These are phyloP conservation scores for Lagorchestes hirsutus DNA, from an alignment of 2,797 vertebrate genomes.

Conservation along the genomic window DNA sequence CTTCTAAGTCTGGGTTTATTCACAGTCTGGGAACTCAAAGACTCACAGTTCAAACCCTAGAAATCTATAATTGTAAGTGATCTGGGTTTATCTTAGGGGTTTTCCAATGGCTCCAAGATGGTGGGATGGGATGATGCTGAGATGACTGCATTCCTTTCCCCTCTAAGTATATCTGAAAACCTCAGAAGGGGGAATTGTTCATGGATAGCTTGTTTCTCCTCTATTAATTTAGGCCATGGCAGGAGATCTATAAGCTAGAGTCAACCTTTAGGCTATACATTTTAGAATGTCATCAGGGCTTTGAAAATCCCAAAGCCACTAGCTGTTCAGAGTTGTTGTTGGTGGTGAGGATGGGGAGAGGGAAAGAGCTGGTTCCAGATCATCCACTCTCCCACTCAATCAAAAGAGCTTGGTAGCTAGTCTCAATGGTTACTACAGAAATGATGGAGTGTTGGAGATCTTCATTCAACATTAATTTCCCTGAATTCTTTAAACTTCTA, in stretches of 20 bases:
- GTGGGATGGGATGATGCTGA: no score
- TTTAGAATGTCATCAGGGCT: not conserved
- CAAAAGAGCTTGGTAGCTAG: not conserved
- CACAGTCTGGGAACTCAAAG: not conserved
- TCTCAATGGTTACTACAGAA: rapidly evolving
- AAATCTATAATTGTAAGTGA: no score
- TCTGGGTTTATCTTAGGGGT: not conserved
- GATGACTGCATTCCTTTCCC: no score
- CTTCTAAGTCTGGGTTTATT: not conserved
- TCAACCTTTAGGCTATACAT: not conserved
- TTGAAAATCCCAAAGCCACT: not conserved
- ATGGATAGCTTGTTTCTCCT: not conserved
- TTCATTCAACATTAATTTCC: no score
- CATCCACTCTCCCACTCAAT: not conserved
- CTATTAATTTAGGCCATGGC: not conserved
- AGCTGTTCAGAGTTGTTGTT: no score
- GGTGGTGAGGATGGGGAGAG: not conserved
- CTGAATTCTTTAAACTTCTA: not conserved
- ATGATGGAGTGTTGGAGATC: not conserved
- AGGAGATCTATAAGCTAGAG: not conserved
- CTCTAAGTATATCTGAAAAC: no score
- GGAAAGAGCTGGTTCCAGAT: not conserved
- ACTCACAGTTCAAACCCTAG: no score
- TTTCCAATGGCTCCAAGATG: not conserved
- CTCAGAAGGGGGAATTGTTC: not conserved